These are phyloP conservation scores for Urocynchramus pylzowi DNA, from an alignment of 2,113 vertebrate genomes.

Conservation along the genomic window DNA sequence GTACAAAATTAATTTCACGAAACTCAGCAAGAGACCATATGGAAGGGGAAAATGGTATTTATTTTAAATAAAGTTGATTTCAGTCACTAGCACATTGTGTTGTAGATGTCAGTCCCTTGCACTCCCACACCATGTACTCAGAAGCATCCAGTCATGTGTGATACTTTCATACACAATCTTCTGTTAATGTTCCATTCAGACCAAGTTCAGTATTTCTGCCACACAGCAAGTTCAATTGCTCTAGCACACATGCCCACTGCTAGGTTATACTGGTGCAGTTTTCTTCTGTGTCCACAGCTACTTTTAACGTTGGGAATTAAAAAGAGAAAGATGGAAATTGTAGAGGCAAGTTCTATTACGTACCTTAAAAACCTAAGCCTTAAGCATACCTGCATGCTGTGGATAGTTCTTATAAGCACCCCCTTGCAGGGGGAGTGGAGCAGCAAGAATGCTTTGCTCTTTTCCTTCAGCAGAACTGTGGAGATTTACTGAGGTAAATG, in stretches of 20 bases:
- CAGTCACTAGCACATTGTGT: neutral
- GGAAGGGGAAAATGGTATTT: neutral
- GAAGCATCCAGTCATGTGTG: neutral
- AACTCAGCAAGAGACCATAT: neutral
- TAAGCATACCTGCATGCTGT: neutral
- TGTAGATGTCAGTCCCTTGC: neutral
- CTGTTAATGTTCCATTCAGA: neutral
- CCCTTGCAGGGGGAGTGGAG: neutral
- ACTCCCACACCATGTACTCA: neutral
- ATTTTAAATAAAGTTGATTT: neutral
- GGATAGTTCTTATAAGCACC: neutral
- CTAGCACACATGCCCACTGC: neutral
- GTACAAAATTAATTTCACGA: neutral
- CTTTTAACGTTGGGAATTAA: neutral
- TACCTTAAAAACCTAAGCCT: neutral
- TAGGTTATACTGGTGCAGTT: neutral
- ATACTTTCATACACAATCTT: neutral
- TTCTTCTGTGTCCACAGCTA: neutral
- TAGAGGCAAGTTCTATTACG: neutral
- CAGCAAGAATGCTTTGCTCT: neutral
- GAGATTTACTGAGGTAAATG: neutral
- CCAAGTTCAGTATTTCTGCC: neutral
- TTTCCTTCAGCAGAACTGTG: neutral
- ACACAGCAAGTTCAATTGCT: neutral
- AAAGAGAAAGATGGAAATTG: neutral